phyloP scores from a whole-genome alignment of 2,797 vertebrate species.

The Triplophysa yarkandensis region DNA sequence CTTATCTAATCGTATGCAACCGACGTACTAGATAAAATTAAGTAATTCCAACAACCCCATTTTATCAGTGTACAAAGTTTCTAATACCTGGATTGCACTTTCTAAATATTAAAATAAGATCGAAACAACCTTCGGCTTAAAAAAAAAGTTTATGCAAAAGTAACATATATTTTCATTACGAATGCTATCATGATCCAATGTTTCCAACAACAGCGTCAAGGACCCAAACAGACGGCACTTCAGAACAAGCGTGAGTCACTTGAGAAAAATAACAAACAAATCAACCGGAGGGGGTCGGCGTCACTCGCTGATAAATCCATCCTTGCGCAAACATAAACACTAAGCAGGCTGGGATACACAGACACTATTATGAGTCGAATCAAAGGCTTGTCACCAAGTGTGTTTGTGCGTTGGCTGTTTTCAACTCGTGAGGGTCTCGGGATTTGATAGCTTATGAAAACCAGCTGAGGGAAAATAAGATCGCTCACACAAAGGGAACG shows the following conservation, averaged over 20 bases:
- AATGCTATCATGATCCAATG: conserved; percentile 10
- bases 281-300: conserved; percentile 19
- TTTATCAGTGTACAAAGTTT: too few relatives aligned
- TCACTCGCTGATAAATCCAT: conserved; percentile 31
- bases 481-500: conserved; percentile 28
- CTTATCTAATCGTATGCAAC: too few relatives aligned
- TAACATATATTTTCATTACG: not conserved
- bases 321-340: conserved; percentile 29
- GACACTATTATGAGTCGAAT: conserved; percentile 36
- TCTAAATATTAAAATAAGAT: conserved; percentile 2
- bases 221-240: conserved; percentile 4
- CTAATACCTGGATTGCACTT: not conserved
- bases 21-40: too few relatives aligned
- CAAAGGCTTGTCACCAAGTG: conserved; percentile 48
- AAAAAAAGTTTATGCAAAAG: not conserved
- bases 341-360: conserved; percentile 28
- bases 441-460: conserved; percentile 42
- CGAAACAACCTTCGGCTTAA: not conserved
- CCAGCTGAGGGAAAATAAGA: conserved; percentile 44
- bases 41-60: too few relatives aligned
- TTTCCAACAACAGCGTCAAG: conserved; percentile 11
- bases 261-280: conserved; percentile 46
- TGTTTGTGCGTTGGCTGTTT: conserved; percentile 37
- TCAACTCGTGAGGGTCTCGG: conserved; percentile 22
- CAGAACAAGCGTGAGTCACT: conserved; percentile 31